Conservation (phyloP, 2,888 invertebrate species). For the Phyllotreta cruciferae region DNA sequence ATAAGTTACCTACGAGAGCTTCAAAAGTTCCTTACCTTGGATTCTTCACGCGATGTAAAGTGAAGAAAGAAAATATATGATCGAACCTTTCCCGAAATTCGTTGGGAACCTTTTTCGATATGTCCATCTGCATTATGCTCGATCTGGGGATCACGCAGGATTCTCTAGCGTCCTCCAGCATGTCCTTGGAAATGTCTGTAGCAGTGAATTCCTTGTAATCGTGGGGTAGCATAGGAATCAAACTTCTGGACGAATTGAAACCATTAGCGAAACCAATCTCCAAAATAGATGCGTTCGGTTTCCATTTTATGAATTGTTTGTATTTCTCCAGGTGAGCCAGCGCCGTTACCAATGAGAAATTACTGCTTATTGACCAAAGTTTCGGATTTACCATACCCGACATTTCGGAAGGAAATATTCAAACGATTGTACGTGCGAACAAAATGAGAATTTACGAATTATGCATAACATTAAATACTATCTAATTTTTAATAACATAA, state of each 20-base stretch:
- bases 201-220: constrained; percentile 7
- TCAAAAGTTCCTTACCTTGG: too few species aligned
- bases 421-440: too few species aligned
- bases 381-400: too few species aligned
- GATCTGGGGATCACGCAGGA: background rate
- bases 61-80: constrained; percentile 6
- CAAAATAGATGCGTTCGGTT: constrained; percentile 2
- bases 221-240: background rate
- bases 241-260: background rate
- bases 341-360: background rate
- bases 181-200: background rate
- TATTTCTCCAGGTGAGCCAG: constrained; percentile 6
- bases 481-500: too few species aligned
- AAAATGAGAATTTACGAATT: too few species aligned
- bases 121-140: background rate
- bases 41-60: background rate
- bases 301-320: constrained; percentile 7
- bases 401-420: too few species aligned
- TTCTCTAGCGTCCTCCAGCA: constrained; percentile 1
- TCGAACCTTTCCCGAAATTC: constrained; percentile 4
- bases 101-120: background rate
- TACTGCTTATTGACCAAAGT: too few species aligned
- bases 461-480: too few species aligned
- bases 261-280: constrained; percentile 13
- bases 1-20: background rate